phyloP scores from a whole-genome alignment of 2,888 invertebrate species.

The Sphecodes monilicornis region DNA sequence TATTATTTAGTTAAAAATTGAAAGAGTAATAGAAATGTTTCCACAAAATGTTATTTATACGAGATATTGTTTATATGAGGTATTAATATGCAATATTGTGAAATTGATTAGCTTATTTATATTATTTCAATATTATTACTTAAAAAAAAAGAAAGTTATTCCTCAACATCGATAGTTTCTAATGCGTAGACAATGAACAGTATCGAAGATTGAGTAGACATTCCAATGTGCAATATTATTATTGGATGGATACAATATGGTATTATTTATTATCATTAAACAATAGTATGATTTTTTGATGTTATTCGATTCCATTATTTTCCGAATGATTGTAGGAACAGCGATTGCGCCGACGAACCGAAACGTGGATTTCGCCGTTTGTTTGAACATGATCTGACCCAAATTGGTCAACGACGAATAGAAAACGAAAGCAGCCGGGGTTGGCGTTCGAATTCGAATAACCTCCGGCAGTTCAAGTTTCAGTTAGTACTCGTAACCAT shows the following conservation, averaged over 20 bases:
- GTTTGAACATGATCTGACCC: neutral
- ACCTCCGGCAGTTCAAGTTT: conserved; percentile 66
- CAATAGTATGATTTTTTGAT: neutral
- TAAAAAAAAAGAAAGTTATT: too few relatives aligned
- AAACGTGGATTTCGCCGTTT: neutral
- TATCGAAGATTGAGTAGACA: too few relatives aligned
- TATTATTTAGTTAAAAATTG: too few relatives aligned
- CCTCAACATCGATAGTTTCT: too few relatives aligned
- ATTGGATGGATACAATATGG: neutral
- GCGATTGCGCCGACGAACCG: neutral
- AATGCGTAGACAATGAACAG: too few relatives aligned
- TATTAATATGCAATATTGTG: too few relatives aligned
- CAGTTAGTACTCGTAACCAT: conserved; percentile 75
- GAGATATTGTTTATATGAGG: neutral
- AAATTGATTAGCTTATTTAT: too few relatives aligned
- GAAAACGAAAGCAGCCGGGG: neutral
- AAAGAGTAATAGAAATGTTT: neutral
- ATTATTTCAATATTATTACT: too few relatives aligned
- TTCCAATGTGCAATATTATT: too few relatives aligned
- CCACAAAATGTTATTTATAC: neutral
- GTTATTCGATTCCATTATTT: neutral
- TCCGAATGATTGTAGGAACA: neutral
- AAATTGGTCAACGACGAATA: neutral
- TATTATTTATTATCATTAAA: neutral
- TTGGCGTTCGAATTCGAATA: conserved; percentile 23